Conservation (phyloP, 1,140 invertebrate species). For the Drosophila littoralis region DNA sequence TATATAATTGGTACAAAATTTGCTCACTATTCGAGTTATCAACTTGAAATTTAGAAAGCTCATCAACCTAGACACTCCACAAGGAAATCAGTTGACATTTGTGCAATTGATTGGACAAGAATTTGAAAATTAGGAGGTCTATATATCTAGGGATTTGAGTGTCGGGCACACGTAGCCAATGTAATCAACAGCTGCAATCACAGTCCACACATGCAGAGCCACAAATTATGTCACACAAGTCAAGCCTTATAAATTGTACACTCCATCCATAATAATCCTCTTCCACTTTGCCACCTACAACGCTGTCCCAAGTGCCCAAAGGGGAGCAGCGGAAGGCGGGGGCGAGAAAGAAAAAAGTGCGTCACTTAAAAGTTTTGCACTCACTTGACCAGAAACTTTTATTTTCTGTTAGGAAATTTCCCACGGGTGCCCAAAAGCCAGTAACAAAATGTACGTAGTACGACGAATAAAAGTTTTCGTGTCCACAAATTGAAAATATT, state of each 20-base stretch:
- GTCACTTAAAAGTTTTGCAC: conserved; percentile 83
- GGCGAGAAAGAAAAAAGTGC: conserved; percentile 63
- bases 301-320: background rate
- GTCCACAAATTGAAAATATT: conserved; percentile 83
- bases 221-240: conserved; percentile 7
- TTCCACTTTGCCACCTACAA: conserved; percentile 18
- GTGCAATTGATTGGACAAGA: background rate
- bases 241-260: conserved; percentile 41
- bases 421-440: conserved; percentile 61
- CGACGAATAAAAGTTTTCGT: conserved; percentile 61
- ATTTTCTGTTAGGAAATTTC: conserved; percentile 83
- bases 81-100: conserved; percentile 21
- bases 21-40: too few relatives aligned
- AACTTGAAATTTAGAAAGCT: background rate
- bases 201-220: conserved; percentile 5
- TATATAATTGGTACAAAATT: too few relatives aligned
- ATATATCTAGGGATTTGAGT: background rate
- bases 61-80: conserved; percentile 7
- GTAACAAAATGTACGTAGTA: conserved; percentile 24
- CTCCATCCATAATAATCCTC: conserved; percentile 13
- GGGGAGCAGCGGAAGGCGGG: background rate
- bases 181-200: conserved; percentile 48
- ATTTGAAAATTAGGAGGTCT: background rate
- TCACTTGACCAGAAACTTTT: conserved; percentile 83
- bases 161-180: conserved; percentile 7